Evolutionary conservation across 1,140 invertebrate genomes (phyloP), one percentile per base, ranked within the genome.

Genomic region (Zaprionus gabonicus): DNA sequence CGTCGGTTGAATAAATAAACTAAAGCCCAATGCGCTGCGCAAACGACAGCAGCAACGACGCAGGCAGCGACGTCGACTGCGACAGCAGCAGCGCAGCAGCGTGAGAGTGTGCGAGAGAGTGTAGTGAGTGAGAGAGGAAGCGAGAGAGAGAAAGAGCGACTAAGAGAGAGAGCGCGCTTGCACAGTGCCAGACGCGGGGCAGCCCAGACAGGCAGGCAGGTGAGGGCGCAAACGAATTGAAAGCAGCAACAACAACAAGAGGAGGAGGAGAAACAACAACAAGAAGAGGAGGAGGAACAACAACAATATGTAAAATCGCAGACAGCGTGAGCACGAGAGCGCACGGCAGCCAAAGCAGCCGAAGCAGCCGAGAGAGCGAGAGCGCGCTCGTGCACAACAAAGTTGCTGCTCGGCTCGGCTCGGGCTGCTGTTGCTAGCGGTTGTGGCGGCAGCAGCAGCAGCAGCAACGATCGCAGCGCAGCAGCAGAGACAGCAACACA

Each of bases 1-100:
- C 80, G 80, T 85, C 87, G 82, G 38, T 77, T 84, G 87, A 85
- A 91, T 91, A 91, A 88, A 91, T 91, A 91, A 88, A 88, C 82
- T 78, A 80, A 82, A 80, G 75, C 69, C 73, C 69, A 80, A 73
- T 57, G 38, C 64, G 28, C 38, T 46, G 41, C 41, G 41, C 41
- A 46, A 17, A 46, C 41, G 41, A n/a, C 41, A 2, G 41, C 49
- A 38, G 46, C 62, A 36, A 10, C 41, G 28, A 68, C 65, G 36
- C n/a, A 20, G 63, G 28, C 63, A 31, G 72, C 25, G 28, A 12
- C 41, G 41, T 3, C 9, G 31, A 34, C 31, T 34, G 31, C 41
- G 41, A 10, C 51, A 41, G 20, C 51, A 4, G 28, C 6, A 31
- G 28, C 28, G n/a, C 28, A n/a, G 36, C 56, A 36, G 55, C 51